Evolutionary conservation across 2,797 vertebrate genomes (phyloP).

Genomic region (Melopsittacus undulatus): DNA sequence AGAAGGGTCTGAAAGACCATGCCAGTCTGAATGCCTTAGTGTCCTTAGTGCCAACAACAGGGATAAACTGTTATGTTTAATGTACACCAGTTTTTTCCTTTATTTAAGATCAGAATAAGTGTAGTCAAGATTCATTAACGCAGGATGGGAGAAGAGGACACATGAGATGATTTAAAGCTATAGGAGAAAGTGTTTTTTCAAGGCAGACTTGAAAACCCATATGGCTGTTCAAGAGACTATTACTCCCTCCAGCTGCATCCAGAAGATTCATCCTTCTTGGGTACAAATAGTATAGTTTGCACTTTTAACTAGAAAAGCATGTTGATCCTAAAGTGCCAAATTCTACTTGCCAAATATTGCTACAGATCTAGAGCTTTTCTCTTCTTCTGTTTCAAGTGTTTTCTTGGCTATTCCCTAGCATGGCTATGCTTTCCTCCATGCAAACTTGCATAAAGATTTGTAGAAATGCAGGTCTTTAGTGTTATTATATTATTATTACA

Average conservation of each 20-base stretch:
- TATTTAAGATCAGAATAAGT: neutral
- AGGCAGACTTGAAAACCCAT: neutral
- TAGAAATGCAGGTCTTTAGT: neutral
- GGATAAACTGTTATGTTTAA: neutral
- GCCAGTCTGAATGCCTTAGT: neutral
- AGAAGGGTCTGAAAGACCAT: neutral
- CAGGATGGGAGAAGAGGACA: neutral
- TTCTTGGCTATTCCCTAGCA: neutral
- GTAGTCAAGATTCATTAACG: neutral
- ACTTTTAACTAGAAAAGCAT: constrained; percentile 53
- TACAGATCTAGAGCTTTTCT: constrained; percentile 25
- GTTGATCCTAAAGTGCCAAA: constrained; percentile 38
- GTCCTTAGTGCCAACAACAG: neutral
- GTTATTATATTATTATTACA: no score
- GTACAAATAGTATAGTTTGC: constrained; percentile 11
- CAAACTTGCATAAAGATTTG: neutral
- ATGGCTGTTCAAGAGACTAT: neutral
- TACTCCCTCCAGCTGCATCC: constrained; percentile 15
- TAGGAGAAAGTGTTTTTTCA: neutral
- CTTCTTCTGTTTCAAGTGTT: constrained; percentile 22
- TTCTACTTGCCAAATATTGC: constrained; percentile 32
- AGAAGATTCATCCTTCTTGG: constrained; percentile 3
- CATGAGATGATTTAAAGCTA: neutral
- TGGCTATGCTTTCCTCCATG: constrained; percentile 20
- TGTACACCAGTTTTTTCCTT: neutral